Conservation (phyloP, 2,888 invertebrate genomes). For the Rotaria magnacalcarata region DNA sequence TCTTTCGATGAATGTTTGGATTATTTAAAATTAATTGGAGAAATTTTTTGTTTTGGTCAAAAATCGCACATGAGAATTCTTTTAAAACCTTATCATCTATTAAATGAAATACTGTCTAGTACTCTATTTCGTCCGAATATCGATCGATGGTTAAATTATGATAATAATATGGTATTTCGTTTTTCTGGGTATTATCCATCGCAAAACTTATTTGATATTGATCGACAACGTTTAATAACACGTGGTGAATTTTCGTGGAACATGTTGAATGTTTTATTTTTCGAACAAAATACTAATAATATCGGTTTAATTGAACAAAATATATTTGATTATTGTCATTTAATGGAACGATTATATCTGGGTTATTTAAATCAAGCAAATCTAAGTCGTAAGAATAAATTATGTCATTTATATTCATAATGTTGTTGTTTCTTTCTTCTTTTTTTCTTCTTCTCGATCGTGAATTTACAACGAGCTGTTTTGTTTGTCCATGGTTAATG, state of each 20-base stretch:
- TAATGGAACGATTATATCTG: slow-evolving; percentile 17
- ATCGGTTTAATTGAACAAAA: neutral
- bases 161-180: slow-evolving; percentile 13
- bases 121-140: neutral
- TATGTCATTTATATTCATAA: neutral
- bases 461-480: neutral
- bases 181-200: neutral
- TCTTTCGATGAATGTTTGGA: neutral
- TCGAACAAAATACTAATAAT: neutral
- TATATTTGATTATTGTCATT: slow-evolving; percentile 7
- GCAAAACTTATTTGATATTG: neutral
- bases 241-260: slow-evolving; percentile 24
- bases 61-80: neutral
- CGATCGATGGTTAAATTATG: slow-evolving; percentile 27
- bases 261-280: slow-evolving; percentile 1
- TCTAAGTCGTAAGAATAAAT: neutral
- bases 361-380: neutral
- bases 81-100: neutral
- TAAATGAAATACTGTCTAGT: neutral
- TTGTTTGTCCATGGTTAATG: slow-evolving; percentile 8
- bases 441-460: neutral
- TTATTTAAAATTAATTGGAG: neutral
- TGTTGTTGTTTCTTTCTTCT: neutral
- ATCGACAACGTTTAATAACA: neutral
- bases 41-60: neutral